A percentile compares a stretch with the other conserved stretches of the same genome.
Evolutionary conservation across 2,797 vertebrate species (phyloP).

Genomic region (Rhabdomys pumilio): DNA sequence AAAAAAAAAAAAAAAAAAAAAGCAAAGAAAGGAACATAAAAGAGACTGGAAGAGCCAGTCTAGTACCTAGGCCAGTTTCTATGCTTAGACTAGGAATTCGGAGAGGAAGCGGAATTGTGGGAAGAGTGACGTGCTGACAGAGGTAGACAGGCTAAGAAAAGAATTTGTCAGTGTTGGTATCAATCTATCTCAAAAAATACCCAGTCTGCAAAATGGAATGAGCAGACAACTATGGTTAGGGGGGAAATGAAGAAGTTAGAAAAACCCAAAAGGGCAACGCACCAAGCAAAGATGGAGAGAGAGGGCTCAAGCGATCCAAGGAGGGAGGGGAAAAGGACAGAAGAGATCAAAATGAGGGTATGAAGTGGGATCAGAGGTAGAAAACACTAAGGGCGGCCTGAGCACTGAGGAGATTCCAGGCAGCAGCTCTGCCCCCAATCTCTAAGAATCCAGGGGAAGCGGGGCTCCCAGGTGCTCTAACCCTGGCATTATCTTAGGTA

Average conservation of each 20-base stretch:
- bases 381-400: background rate
- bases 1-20: slow-evolving; percentile 39
- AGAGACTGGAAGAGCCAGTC: background rate
- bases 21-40: background rate
- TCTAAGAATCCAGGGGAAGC: too few relatives aligned
- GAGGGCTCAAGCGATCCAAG: background rate
- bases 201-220: slow-evolving; percentile 57
- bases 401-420: too few relatives aligned
- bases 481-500: too few relatives aligned
- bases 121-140: slow-evolving; percentile 33
- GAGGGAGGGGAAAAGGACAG: background rate
- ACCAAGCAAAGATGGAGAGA: background rate
- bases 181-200: slow-evolving; percentile 77
- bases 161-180: slow-evolving; percentile 74
- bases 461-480: too few relatives aligned
- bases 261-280: fast-evolving
- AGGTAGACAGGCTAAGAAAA: slow-evolving; percentile 50
- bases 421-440: too few relatives aligned
- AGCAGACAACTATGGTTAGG: background rate
- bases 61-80: background rate
- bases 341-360: background rate
- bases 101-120: slow-evolving; percentile 36
- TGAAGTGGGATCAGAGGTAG: background rate
- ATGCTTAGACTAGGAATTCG: slow-evolving; percentile 60
- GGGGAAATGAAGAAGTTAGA: background rate